Conservation (phyloP, 1,140 invertebrate species). For the Halictus rubicundus region DNA sequence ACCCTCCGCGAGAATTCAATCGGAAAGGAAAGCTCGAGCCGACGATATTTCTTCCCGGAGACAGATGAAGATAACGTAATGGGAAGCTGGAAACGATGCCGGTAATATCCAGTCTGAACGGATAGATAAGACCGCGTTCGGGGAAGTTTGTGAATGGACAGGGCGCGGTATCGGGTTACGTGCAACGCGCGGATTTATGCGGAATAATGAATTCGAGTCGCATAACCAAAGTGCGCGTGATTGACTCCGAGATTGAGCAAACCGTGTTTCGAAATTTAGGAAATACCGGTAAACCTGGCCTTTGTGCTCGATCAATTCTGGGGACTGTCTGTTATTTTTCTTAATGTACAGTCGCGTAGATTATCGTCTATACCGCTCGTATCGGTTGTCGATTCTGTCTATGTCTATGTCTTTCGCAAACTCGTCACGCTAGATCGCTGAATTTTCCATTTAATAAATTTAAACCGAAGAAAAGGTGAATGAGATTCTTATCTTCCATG, state of each 20-base stretch:
- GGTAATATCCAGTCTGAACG: not conserved
- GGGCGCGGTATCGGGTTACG: not conserved
- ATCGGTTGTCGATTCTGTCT: too few species aligned
- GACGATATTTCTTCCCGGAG: conserved; percentile 29
- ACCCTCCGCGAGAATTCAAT: not conserved
- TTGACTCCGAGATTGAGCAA: not conserved
- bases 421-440: too few species aligned
- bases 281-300: too few species aligned
- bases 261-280: not conserved
- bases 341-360: too few species aligned
- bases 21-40: not conserved
- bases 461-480: too few species aligned
- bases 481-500: too few species aligned
- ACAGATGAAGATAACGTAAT: conserved; percentile 19
- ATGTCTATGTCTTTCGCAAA: too few species aligned
- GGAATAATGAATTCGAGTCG: not conserved
- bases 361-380: too few species aligned
- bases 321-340: too few species aligned
- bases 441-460: too few species aligned
- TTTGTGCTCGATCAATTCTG: too few species aligned
- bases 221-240: not conserved
- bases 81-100: conserved; percentile 6
- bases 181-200: not conserved
- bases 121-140: conserved; percentile 11
- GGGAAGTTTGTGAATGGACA: conserved; percentile 4